These are phyloP conservation scores for Triplophysa siluroides DNA, from an alignment of 2,113 vertebrate species.

Conservation along the genomic window DNA sequence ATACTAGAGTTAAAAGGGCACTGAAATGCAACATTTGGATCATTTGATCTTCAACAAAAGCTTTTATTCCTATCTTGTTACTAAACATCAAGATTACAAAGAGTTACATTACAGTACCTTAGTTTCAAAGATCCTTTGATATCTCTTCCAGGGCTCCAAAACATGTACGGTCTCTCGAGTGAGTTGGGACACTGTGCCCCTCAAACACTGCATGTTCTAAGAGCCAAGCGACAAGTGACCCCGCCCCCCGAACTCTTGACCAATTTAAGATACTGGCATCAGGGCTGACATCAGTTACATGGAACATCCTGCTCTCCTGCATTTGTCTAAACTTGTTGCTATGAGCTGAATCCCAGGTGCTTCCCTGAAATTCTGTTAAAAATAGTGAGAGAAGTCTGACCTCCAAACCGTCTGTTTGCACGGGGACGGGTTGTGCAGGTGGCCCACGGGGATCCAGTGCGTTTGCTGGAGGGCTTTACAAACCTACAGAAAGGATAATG, in stretches of 20 bases:
- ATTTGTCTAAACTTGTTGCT: conserved; percentile 28
- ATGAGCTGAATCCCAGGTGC: conserved; percentile 67
- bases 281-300: conserved; percentile 60
- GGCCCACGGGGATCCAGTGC: conserved; percentile 19
- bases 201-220: conserved; percentile 42
- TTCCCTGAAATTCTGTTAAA: conserved; percentile 89
- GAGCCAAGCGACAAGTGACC: conserved; percentile 25
- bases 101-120: conserved; percentile 37
- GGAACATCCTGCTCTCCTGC: conserved; percentile 58
- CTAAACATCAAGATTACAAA: not conserved
- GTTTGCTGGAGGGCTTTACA: conserved; percentile 35
- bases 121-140: conserved; percentile 23
- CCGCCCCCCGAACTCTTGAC: conserved; percentile 45
- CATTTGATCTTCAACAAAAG: not conserved
- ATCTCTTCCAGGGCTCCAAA: not conserved
- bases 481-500: conserved; percentile 62
- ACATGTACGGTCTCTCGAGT: not conserved
- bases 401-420: conserved; percentile 54
- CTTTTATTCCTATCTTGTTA: not conserved
- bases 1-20: not conserved
- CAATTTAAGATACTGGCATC: conserved; percentile 63
- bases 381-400: conserved; percentile 76
- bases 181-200: conserved; percentile 42
- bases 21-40: not conserved
- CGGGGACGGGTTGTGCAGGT: conserved; percentile 48